Percentiles rank a stretch among this genome's conserved stretches.
Evolutionary conservation across 2,797 vertebrate genomes (phyloP).

Genomic region (Gadopsis bispinosus): DNA sequence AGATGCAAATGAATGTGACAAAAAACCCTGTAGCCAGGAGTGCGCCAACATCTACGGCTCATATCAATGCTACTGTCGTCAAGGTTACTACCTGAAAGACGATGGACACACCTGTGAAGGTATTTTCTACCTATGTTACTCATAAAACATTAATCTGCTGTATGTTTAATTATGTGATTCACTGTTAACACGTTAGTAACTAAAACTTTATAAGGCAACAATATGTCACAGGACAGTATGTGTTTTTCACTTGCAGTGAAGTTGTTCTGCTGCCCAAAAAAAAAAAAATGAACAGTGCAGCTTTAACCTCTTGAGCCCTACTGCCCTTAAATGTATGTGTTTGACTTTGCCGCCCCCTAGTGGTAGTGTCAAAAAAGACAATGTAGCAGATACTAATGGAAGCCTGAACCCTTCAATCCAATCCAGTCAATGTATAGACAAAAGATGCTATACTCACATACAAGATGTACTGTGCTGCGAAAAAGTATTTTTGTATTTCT

Average conservation of each 20-base stretch:
- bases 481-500: too few species aligned
- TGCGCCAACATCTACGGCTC: conserved; percentile 96
- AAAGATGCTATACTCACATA: neutral
- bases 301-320: too few species aligned
- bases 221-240: neutral
- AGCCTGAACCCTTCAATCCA: neutral
- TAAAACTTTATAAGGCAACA: neutral
- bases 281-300: too few species aligned
- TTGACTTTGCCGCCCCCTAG: neutral
- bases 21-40: conserved; percentile 92
- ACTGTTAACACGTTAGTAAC: neutral
- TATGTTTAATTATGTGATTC: neutral
- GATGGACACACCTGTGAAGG: conserved; percentile 93
- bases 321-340: neutral
- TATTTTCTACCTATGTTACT: conserved; percentile 54
- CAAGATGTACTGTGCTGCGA: neutral
- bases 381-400: neutral
- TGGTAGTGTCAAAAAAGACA: neutral
- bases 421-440: neutral
- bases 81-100: conserved; percentile 92
- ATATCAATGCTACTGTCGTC: conserved; percentile 96
- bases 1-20: conserved; percentile 94
- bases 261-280: neutral
- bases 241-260: neutral
- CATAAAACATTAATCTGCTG: too few species aligned